Percentiles rank a stretch among this genome's conserved stretches.
phyloP scores from a whole-genome alignment of 2,797 vertebrate species.

The Babyrousa celebensis region DNA sequence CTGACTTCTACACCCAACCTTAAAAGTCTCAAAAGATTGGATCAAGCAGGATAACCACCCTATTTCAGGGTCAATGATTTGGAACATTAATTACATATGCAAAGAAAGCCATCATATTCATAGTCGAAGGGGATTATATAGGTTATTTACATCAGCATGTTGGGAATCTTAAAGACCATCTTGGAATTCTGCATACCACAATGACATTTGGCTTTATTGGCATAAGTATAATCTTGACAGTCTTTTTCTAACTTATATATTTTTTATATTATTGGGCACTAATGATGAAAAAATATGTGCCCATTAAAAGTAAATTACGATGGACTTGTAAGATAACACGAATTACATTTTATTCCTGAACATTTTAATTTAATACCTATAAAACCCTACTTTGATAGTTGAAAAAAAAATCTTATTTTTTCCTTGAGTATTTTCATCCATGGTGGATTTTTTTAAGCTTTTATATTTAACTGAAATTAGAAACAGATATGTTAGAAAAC shows the following conservation, averaged over 20 bases:
- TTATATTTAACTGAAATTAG: constrained; percentile 66
- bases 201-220: not conserved
- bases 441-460: constrained; percentile 64
- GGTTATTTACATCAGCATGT: no score
- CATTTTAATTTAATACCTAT: constrained; percentile 50
- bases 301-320: constrained; percentile 30
- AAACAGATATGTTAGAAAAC: constrained; percentile 64
- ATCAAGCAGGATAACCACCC: not conserved
- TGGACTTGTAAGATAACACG: not conserved
- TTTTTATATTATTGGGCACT: not conserved
- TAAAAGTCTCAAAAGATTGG: not conserved
- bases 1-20: not conserved
- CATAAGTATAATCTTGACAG: not conserved
- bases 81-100: not conserved
- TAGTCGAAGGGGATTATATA: not conserved
- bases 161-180: not conserved
- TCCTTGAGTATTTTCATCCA: constrained; percentile 13
- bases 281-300: not conserved
- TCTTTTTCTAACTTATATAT: constrained; percentile 6
- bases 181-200: not conserved
- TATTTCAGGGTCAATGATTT: not conserved
- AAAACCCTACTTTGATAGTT: constrained; percentile 5
- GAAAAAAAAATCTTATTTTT: constrained; percentile 15
- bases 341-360: constrained; percentile 2
- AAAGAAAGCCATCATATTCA: not conserved